phyloP scores from a whole-genome alignment of 2,113 vertebrate species.

The Leptodactylus fuscus region DNA sequence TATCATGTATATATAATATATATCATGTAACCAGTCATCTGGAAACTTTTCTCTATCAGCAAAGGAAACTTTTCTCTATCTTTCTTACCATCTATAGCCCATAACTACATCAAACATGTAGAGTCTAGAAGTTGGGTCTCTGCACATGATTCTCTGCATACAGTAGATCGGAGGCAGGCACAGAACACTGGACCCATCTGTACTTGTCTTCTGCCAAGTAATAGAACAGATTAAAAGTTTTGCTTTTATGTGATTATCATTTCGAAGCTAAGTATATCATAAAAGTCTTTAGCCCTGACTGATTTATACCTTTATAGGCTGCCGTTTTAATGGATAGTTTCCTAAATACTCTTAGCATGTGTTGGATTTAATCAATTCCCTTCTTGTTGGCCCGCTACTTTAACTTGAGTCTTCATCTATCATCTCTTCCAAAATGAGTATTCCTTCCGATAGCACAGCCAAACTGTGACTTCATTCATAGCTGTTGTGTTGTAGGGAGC shows the following conservation, averaged over 20 bases:
- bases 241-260: constrained; percentile 1
- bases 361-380: constrained; percentile 46
- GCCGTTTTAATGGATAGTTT: constrained; percentile 55
- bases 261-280: background rate
- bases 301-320: constrained; percentile 41
- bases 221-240: background rate
- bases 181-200: background rate
- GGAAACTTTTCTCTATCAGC: no score
- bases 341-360: constrained; percentile 53
- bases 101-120: background rate
- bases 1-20: no score
- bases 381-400: constrained; percentile 33
- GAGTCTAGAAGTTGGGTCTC: no score
- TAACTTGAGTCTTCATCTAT: constrained; percentile 39
- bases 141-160: background rate
- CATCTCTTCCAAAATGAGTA: constrained; percentile 46
- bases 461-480: constrained; percentile 49
- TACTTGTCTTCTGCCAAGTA: background rate
- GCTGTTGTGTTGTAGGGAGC: constrained; percentile 29
- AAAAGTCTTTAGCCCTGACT: constrained; percentile 12
- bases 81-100: background rate
- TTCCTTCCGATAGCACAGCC: constrained; percentile 46
- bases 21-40: no score
- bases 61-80: background rate
- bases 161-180: no score